These are phyloP conservation scores for Drosophila triauraria DNA, from an alignment of 1,140 invertebrate genomes.

Conservation along the genomic window DNA sequence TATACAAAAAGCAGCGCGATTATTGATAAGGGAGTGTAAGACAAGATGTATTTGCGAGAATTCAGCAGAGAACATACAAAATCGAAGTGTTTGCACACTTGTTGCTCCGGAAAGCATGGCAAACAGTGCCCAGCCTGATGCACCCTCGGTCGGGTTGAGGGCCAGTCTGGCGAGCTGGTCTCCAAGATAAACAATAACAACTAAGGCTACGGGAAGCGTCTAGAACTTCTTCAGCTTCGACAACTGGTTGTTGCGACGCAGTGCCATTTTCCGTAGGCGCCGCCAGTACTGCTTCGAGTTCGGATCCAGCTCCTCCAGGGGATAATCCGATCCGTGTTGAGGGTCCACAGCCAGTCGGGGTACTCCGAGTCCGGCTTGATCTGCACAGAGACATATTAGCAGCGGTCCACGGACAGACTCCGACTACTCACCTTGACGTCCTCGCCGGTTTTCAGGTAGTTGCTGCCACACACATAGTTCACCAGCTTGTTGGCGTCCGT, in stretches of 20 bases:
- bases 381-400: slow-evolving; percentile 59
- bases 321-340: slow-evolving; percentile 88
- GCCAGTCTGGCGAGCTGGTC: slow-evolving; percentile 21
- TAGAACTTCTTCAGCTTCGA: slow-evolving; percentile 87
- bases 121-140: slow-evolving; percentile 54
- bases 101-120: slow-evolving; percentile 51
- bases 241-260: slow-evolving; percentile 88
- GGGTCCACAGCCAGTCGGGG: slow-evolving; percentile 96
- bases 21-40: slow-evolving; percentile 51
- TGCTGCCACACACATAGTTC: slow-evolving; percentile 94
- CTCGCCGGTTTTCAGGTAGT: slow-evolving; percentile 91
- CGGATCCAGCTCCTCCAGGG: slow-evolving; percentile 91
- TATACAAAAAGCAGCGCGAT: slow-evolving; percentile 42
- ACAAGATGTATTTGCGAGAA: slow-evolving; percentile 43
- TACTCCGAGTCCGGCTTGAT: slow-evolving; percentile 95
- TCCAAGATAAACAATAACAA: slow-evolving; percentile 33
- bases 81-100: slow-evolving; percentile 63
- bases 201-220: slow-evolving; percentile 12
- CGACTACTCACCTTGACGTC: slow-evolving; percentile 88
- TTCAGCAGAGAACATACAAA: slow-evolving; percentile 41
- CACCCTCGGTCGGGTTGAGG: slow-evolving; percentile 43
- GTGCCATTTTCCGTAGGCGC: slow-evolving; percentile 87
- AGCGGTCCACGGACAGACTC: background rate
- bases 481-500: slow-evolving; percentile 93
- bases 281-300: slow-evolving; percentile 93